A percentile compares a stretch with the other conserved stretches of the same genome.
phyloP scores from a whole-genome alignment of 2,797 vertebrate species.

The Aulostomus chinensis region DNA sequence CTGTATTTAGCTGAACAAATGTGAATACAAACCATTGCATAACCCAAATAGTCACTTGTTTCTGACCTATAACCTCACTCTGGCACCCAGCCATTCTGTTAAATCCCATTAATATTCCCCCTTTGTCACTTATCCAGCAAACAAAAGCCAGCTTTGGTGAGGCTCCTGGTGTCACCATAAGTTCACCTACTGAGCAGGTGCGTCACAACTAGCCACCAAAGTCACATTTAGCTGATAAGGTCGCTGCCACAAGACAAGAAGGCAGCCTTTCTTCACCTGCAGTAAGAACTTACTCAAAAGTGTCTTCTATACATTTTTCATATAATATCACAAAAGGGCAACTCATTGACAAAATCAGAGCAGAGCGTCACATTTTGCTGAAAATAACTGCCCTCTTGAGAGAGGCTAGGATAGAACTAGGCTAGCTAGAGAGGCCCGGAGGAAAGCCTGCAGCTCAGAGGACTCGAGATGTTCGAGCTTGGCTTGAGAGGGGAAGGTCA shows the following conservation, averaged over 20 bases:
- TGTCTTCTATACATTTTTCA: slow-evolving; percentile 22
- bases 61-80: slow-evolving; percentile 31
- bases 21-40: slow-evolving; percentile 27
- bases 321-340: background rate
- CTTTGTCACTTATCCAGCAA: slow-evolving; percentile 46
- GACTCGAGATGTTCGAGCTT: slow-evolving; percentile 20
- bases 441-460: slow-evolving; percentile 43
- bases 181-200: slow-evolving; percentile 2
- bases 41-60: slow-evolving; percentile 27
- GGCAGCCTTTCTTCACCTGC: slow-evolving; percentile 7
- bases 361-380: slow-evolving; percentile 45
- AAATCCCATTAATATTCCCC: slow-evolving; percentile 61
- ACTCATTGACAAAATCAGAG: slow-evolving; percentile 59
- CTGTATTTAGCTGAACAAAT: slow-evolving; percentile 14
- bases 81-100: slow-evolving; percentile 24
- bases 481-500: slow-evolving; percentile 31
- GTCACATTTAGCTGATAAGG: no score
- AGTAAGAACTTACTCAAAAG: slow-evolving; percentile 12
- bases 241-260: no score
- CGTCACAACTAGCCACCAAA: background rate
- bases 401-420: slow-evolving; percentile 57
- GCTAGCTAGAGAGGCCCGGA: slow-evolving; percentile 49
- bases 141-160: slow-evolving; percentile 57
- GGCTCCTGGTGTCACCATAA: slow-evolving; percentile 2
- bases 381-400: slow-evolving; percentile 69